Conservation (phyloP, 2,797 vertebrate species). For the Amazona finschi region DNA sequence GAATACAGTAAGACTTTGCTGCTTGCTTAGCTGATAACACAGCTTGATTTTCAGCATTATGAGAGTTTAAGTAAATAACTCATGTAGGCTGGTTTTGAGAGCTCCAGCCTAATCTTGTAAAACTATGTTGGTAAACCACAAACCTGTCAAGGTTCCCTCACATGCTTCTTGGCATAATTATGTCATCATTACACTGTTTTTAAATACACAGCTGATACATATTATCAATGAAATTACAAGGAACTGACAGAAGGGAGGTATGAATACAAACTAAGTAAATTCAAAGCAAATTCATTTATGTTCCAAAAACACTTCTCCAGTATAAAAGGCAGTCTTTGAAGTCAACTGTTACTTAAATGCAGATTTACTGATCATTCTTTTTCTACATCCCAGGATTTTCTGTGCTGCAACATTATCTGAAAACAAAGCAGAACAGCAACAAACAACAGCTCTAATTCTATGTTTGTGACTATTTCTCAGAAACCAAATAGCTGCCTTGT, state of each 20-base stretch:
- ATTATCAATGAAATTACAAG: background rate
- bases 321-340: background rate
- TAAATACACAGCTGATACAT: background rate
- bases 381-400: background rate
- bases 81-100: background rate
- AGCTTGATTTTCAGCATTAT: background rate
- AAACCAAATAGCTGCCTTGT: background rate
- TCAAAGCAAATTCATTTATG: background rate
- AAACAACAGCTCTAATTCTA: slow-evolving; percentile 3
- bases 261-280: background rate
- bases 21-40: background rate
- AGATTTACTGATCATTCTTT: background rate
- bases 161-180: background rate
- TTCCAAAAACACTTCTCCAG: background rate
- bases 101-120: background rate
- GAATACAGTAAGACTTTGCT: background rate
- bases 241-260: background rate
- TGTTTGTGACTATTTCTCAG: background rate
- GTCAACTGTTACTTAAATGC: background rate
- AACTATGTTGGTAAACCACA: background rate
- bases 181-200: background rate
- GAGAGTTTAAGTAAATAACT: background rate
- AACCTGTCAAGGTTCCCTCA: background rate
- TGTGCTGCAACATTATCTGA: background rate
- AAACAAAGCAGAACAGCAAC: background rate